Base-by-base conservation (phyloP, 1,140 invertebrate genomes). In the Camponotus pennsylvanicus region DNA sequence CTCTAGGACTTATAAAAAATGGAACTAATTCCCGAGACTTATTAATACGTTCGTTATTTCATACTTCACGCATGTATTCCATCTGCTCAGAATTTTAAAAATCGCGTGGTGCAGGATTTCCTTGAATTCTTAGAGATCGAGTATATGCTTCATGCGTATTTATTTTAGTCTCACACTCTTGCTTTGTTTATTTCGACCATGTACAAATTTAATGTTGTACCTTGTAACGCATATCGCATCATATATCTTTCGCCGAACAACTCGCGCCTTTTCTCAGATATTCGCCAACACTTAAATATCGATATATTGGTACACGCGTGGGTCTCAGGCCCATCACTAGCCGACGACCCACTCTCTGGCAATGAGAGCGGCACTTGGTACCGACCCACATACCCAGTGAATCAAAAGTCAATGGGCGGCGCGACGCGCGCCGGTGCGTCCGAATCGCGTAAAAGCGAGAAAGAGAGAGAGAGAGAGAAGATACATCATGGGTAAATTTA, bases 371-470 rank as follows among this genome's bases (percentile, higher is more conserved):
- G 66, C 75, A 83, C 89, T 90, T 45, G 83, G 59, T 59, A 69
- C 73, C 85, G 66, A 91, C 90, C 90, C 84, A 91, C 88, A 91
- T 91, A 91, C 88, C 84, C 88, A 86, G 90, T 91, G 90, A 88
- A 91, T 89, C 78, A 91, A 89, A 91, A 91, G 86, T 90, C 76
- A 87, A 90, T 76, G 76, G 79, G 79, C 85, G 59, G 55, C 55
- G 78, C 75, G 45, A 63, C 85, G 59, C 75, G 55, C 42, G 13
- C 15, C 82, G 86, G 49, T 88, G 45, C 70, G 71, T 61, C 18
- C 11, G 40, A 27, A 18, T 34, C 34, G 42, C 70, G 45, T 88
- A 71, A 45, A 85, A 59, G 18, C 42, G n/a, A 78, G 13, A 78
- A 1, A 27, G 27, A 27, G 27, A 27, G 27, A 27, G 27, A 27